Base-by-base conservation (phyloP, 2,797 vertebrate species). In the Vireo griseus region DNA sequence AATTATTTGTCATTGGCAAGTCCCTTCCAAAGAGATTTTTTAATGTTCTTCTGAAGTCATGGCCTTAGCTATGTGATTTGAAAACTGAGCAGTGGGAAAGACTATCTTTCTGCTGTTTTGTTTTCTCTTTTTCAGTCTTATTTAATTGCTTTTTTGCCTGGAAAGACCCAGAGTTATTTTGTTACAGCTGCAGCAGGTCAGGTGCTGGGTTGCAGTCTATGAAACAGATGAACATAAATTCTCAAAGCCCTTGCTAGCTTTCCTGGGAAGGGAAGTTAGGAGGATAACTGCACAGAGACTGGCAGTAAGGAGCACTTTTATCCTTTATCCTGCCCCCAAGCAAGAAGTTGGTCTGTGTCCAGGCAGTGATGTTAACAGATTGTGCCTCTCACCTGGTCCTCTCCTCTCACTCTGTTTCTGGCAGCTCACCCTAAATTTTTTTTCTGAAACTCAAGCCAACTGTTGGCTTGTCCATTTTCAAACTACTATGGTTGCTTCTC, bases 141-240 rank as follows among this genome's bases (percentile, higher is more conserved):
- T 14, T 33, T 4, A 31, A 29, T 42, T 35, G 2, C 1, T 17
- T 35, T 58, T 16, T 37, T 10, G 1, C 18, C 13, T 78, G 67
- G 19, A 63, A 58, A 82, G 42, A 81, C 4, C 20, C 11, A 13
- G 13, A 51, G 31, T 39, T 77, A 13, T 39, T 92, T 77, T 75
- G 50, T 90, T 75, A 80, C 81, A 95, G n/a, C 81, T 96, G 78
- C 47, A 67, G 35, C 25, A 9, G 12, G 40, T 71, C 9, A 18
- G 47, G 13, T 83, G 40, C 51, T 91, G 71, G 16, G 59, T 15
- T 82, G n/a, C 67, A 71, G 51, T 48, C 44, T 15, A 0, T n/a
- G 68, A 40, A 62, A 40, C 33, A 63, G 61, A 71, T 68, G 58
- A 84, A 45, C 1, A 10, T 65, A 75, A 82, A 65, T 86, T 94